A percentile compares a stretch with the other conserved stretches of the same genome.
phyloP scores from a whole-genome alignment of 2,888 invertebrate genomes.

The Dendrolimus houi region DNA sequence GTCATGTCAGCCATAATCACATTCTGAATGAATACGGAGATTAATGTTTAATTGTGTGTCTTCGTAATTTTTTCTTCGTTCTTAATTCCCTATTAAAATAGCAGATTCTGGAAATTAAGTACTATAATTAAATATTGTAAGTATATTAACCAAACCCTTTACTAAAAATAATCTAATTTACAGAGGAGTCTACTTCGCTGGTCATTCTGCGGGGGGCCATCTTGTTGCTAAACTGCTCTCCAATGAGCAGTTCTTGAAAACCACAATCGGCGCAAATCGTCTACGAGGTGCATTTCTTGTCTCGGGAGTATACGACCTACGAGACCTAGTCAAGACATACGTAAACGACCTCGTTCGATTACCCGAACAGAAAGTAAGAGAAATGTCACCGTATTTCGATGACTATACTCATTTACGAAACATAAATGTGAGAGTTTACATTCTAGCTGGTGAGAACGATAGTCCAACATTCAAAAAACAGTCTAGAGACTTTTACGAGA shows the following conservation, averaged over 20 bases:
- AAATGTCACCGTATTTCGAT: constrained; percentile 3
- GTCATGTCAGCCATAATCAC: too few species aligned
- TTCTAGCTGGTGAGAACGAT: constrained; percentile 3
- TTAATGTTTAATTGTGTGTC: too few species aligned
- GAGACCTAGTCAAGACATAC: constrained; percentile 2
- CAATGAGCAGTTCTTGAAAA: constrained; percentile 1
- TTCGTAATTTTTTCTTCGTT: too few species aligned
- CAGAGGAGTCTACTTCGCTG: constrained; percentile 7
- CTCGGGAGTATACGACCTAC: constrained; percentile 5
- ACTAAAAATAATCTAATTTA: neutral
- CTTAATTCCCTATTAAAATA: too few species aligned
- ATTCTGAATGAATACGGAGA: too few species aligned
- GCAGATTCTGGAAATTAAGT: too few species aligned
- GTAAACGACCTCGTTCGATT: constrained; percentile 2
- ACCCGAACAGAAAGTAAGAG: neutral
- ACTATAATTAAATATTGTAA: too few species aligned
- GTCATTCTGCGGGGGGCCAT: constrained; percentile 8
- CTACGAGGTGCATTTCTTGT: constrained; percentile 4
- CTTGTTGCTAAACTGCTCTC: constrained; percentile 5
- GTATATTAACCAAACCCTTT: too few species aligned
- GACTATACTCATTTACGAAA: constrained; percentile 1
- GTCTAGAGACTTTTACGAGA: constrained; percentile 4
- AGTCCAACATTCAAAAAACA: constrained; percentile 5
- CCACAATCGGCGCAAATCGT: neutral
- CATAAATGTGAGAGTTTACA: neutral